phyloP scores from a whole-genome alignment of 2,888 invertebrate genomes.

The Aleiodes testaceus region DNA sequence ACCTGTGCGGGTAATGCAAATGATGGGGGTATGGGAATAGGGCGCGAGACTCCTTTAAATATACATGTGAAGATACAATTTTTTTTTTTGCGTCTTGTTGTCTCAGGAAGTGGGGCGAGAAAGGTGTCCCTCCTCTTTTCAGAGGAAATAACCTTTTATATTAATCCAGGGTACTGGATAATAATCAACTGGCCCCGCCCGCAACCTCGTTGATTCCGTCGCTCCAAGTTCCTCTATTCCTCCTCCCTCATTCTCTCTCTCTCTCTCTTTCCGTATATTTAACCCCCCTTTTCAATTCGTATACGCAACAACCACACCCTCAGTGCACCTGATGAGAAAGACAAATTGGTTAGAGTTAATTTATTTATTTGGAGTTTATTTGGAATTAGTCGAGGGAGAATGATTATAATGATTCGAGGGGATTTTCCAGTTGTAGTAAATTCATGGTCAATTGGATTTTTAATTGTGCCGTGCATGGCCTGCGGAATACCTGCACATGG shows the following conservation, averaged over 20 bases:
- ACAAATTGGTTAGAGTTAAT: too few species aligned
- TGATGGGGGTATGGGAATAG: neutral
- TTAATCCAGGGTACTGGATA: conserved; percentile 19
- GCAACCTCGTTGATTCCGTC: conserved; percentile 2
- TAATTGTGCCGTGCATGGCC: neutral
- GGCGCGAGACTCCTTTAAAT: conserved; percentile 3
- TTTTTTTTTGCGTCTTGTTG: neutral
- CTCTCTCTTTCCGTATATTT: conserved; percentile 11
- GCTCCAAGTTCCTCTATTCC: conserved; percentile 7
- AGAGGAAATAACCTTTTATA: conserved; percentile 3
- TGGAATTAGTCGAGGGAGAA: neutral
- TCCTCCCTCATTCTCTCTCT: neutral
- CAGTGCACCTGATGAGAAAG: neutral
- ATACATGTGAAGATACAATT: neutral
- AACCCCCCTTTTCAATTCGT: neutral
- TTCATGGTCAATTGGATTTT: conserved; percentile 16
- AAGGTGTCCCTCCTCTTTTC: too few species aligned
- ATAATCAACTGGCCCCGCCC: conserved; percentile 31
- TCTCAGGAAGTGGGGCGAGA: too few species aligned
- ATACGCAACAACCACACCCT: conserved; percentile 26
- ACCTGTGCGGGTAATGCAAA: conserved; percentile 21
- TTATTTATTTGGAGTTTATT: neutral
- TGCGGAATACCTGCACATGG: conserved; percentile 60
- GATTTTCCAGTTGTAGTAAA: neutral
- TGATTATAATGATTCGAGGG: neutral